Evolutionary conservation across 1,140 invertebrate species (phyloP).

Genomic region (Ruditapes philippinarum): DNA sequence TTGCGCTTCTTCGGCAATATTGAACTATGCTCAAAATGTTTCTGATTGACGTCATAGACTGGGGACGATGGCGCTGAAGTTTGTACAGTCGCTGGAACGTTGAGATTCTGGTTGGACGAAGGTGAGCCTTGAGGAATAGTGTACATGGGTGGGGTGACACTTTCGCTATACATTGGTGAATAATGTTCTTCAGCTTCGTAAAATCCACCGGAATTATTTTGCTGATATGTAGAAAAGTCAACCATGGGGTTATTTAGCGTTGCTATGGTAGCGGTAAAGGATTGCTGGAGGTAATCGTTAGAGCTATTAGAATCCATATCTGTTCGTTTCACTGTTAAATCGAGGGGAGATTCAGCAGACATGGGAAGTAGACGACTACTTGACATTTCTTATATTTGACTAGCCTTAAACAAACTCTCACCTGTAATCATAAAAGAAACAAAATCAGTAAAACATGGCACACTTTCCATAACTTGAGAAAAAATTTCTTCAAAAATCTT

Average conservation of each 20-base stretch:
- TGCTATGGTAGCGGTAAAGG: conserved; percentile 4
- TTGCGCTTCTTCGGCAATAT: conserved; percentile 63
- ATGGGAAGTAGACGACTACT: background rate
- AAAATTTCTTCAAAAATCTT: too few relatives aligned
- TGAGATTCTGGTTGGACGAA: background rate
- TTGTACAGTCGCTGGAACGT: background rate
- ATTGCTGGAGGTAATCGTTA: background rate
- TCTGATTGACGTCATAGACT: background rate
- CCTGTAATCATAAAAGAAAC: background rate
- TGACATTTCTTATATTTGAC: conserved; percentile 27
- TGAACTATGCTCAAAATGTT: background rate
- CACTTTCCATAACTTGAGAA: too few relatives aligned
- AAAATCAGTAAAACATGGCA: too few relatives aligned
- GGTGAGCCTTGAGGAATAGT: background rate
- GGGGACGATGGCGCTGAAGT: conserved; percentile 16
- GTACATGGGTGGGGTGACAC: background rate
- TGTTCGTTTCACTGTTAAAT: conserved; percentile 44
- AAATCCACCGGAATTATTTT: background rate
- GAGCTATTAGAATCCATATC: conserved; percentile 42
- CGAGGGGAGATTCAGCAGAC: conserved; percentile 28
- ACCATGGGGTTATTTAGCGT: background rate
- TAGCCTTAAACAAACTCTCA: background rate
- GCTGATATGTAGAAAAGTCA: background rate
- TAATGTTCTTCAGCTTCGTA: background rate
- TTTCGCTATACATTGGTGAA: background rate